Percentiles rank a stretch among this genome's conserved stretches.
phyloP scores from a whole-genome alignment of 2,888 invertebrate species.

The Eulithis testata region DNA sequence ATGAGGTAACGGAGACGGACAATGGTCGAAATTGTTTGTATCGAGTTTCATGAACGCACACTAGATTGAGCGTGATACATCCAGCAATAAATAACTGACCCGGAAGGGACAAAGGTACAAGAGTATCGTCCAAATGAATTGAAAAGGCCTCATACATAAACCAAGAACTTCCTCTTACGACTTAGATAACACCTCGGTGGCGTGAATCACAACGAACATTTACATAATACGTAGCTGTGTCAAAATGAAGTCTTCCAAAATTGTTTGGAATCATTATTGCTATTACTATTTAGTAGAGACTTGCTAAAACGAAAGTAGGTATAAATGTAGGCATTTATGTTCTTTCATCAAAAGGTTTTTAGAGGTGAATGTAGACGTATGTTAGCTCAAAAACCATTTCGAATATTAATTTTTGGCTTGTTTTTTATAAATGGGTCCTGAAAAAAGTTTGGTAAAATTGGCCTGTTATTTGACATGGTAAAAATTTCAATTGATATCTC shows the following conservation, averaged over 20 bases:
- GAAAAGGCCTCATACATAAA: conserved; percentile 82
- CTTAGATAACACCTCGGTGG: conserved; percentile 63
- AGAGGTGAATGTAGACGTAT: no score
- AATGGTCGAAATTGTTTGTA: conserved; percentile 56
- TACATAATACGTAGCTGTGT: conserved; percentile 50
- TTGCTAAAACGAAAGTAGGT: no score
- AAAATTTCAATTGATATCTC: no score
- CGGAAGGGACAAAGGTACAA: conserved; percentile 81
- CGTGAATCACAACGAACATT: conserved; percentile 66
- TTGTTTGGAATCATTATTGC: neutral
- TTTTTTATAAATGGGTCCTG: no score
- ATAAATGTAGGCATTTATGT: no score
- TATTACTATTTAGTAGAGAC: no score
- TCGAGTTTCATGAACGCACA: conserved; percentile 63
- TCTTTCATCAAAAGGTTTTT: no score
- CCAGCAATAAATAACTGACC: conserved; percentile 81
- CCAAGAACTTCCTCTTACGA: conserved; percentile 66
- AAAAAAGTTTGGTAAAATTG: no score
- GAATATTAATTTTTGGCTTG: no score
- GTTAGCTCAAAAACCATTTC: no score
- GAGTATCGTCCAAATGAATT: conserved; percentile 80
- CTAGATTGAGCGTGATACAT: conserved; percentile 74
- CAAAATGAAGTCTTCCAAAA: neutral
- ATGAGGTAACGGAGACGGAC: conserved; percentile 47
- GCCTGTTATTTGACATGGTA: no score